Evolutionary conservation across 2,888 invertebrate species (phyloP).

Genomic region (Himalopsyche tibetana): DNA sequence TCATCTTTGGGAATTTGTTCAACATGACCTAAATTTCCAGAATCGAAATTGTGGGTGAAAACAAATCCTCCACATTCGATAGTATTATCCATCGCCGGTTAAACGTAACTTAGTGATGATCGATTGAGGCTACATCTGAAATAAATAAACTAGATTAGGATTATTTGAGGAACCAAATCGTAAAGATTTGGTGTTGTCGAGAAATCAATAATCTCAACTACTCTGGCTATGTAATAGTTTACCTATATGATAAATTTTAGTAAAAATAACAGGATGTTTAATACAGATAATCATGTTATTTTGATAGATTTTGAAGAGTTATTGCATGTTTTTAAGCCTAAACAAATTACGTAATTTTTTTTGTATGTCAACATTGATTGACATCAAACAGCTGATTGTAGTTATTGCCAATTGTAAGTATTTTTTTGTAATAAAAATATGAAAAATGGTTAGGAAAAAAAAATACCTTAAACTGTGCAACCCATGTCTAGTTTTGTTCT

Average conservation of each 20-base stretch:
- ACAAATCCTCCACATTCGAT: constrained; percentile 84
- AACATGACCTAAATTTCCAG: constrained; percentile 90
- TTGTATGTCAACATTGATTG: constrained; percentile 77
- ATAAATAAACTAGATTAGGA: background rate
- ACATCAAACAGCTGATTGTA: constrained; percentile 78
- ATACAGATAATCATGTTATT: constrained; percentile 41
- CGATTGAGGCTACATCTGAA: constrained; percentile 52
- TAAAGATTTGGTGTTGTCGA: background rate
- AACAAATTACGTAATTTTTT: constrained; percentile 78
- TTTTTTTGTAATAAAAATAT: constrained; percentile 50
- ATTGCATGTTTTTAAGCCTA: constrained; percentile 67
- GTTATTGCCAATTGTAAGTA: constrained; percentile 56
- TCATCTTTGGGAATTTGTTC: constrained; percentile 82
- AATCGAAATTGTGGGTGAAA: constrained; percentile 93
- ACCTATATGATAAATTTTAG: constrained; percentile 55
- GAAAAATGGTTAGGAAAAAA: constrained; percentile 45
- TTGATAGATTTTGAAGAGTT: constrained; percentile 55
- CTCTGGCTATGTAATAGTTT: constrained; percentile 44
- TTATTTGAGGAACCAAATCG: background rate
- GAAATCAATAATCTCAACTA: constrained; percentile 23
- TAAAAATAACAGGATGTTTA: background rate
- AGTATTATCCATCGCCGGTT: constrained; percentile 67
- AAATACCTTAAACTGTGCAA: constrained; percentile 47
- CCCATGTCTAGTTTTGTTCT: constrained; percentile 37
- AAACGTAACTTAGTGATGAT: constrained; percentile 20